Evolutionary conservation across 2,113 vertebrate species (phyloP).

Genomic region (Poicephalus meyeri): DNA sequence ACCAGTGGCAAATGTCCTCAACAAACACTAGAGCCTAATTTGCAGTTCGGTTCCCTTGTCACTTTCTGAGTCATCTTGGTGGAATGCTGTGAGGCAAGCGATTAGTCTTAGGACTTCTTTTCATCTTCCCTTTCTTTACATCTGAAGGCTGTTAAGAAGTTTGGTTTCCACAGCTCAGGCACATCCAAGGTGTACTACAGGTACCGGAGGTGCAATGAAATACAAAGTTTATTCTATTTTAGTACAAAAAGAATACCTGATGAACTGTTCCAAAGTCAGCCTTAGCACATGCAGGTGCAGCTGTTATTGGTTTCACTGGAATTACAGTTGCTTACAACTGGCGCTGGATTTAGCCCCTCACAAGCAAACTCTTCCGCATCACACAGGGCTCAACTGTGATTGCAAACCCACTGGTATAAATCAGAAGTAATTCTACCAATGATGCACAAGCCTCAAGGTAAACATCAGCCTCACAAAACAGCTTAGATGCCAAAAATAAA

Average conservation of each 20-base stretch:
- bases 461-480: conserved; percentile 9
- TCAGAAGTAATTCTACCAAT: conserved; percentile 9
- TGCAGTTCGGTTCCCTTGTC: conserved; percentile 58
- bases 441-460: neutral
- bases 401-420: neutral
- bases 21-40: conserved; percentile 61
- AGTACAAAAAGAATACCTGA: conserved; percentile 40
- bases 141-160: conserved; percentile 52
- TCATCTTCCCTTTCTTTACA: conserved; percentile 48
- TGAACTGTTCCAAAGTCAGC: conserved; percentile 26
- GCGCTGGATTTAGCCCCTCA: conserved; percentile 4
- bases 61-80: conserved; percentile 57
- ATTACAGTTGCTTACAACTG: neutral
- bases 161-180: conserved; percentile 39
- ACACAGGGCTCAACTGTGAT: neutral
- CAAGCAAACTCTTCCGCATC: neutral
- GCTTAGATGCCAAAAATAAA: neutral
- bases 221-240: conserved; percentile 38
- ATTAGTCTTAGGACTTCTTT: conserved; percentile 31
- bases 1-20: conserved; percentile 45
- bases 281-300: conserved; percentile 44
- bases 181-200: neutral
- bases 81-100: conserved; percentile 50
- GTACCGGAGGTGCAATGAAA: conserved; percentile 33
- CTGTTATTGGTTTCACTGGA: conserved; percentile 40